These are phyloP conservation scores for Serilophus lunatus DNA, from an alignment of 2,113 vertebrate genomes.

Conservation along the genomic window DNA sequence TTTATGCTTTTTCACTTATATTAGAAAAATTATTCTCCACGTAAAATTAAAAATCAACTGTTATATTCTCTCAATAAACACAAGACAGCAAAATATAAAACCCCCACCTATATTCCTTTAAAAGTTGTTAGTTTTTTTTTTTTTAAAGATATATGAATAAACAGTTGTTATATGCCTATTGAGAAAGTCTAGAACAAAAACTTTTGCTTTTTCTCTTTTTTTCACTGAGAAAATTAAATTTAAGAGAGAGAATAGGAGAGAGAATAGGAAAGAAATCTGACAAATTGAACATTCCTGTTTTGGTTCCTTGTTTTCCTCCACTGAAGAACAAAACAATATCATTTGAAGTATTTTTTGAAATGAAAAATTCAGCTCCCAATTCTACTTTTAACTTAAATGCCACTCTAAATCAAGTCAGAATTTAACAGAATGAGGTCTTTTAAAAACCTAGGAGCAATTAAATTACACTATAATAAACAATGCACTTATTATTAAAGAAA, in stretches of 20 bases:
- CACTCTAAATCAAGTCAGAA: neutral
- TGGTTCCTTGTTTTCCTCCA: neutral
- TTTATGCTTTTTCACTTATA: neutral
- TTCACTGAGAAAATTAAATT: neutral
- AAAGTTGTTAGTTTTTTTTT: accelerated
- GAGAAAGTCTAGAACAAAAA: neutral
- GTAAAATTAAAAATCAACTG: neutral
- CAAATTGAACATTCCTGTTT: neutral
- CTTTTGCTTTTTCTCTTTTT: neutral
- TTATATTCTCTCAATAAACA: neutral
- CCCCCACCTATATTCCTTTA: accelerated
- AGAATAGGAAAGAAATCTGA: neutral
- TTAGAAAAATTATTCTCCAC: neutral
- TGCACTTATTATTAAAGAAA: neutral
- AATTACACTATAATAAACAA: neutral
- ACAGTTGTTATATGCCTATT: neutral
- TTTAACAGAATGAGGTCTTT: neutral
- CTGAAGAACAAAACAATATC: neutral
- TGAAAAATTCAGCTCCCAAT: neutral
- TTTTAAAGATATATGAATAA: neutral
- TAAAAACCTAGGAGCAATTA: neutral
- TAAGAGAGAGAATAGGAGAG: neutral
- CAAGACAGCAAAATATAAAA: accelerated
- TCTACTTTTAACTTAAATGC: neutral
- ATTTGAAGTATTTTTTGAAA: neutral